Base-by-base conservation (phyloP, 2,797 vertebrate species). In the Xenops minutus region DNA sequence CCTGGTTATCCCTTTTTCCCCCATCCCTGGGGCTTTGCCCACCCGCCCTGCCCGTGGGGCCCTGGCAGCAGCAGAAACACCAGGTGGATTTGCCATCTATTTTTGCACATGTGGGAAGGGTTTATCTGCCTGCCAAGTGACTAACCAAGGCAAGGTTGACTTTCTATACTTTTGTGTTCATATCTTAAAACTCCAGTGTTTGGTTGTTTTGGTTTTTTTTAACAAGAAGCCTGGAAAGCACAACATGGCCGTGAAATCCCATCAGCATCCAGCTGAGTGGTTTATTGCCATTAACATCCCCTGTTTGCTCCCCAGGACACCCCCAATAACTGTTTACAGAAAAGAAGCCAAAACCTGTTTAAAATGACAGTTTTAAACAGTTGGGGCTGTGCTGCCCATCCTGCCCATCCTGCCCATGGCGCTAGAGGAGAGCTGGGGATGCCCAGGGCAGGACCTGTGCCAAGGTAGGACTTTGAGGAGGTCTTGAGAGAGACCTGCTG, bases 271-370 rank as follows among this genome's bases (percentile, higher is more conserved):
- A 54, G 49, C 54, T 58, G 21, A 54, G 15, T 2, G 6, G 19
- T 51, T 46, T 51, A 9, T 34, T 93, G 83, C 86, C 74, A n/a
- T 81, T 39, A 29, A 29, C 71, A 5, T 6, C 39, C 2, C 4
- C 51, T 0, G 0, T 36, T 39, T 11, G 1, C 37, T 75, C 39
- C 44, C 67, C 39, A 2, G 0, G 10, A 17, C 19, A 12, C 10
- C 17, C 73, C 18, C 18, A 26, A 46, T 27, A 74, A 37, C 86
- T 92, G 90, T 95, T 97, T 96, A 95, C 90, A 86, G 67, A 64
- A 52, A 82, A 19, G 14, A 44, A 44, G 43, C 61, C 64, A 19
- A 55, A 91, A 39, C 3, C 67, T 81, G 44, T 63, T 94, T 71
- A n/a, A 88, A 86, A 61, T 6, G 9, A 4, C 20, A 8, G 22